Evolutionary conservation across 2,797 vertebrate genomes (phyloP).

Genomic region (Tadarida brasiliensis): DNA sequence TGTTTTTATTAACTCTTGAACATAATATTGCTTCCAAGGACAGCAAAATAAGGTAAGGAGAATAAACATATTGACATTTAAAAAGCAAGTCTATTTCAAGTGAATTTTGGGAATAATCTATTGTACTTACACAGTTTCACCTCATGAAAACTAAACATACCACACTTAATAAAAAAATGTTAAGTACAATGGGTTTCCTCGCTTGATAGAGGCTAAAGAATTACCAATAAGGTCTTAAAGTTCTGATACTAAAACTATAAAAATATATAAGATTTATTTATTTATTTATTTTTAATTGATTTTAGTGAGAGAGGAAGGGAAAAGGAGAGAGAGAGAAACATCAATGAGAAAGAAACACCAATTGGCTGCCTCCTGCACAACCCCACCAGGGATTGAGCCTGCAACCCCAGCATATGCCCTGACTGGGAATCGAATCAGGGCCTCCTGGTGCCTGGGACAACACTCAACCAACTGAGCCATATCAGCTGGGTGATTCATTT

Average conservation of each 20-base stretch:
- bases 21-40: slow-evolving; percentile 45
- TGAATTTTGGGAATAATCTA: slow-evolving; percentile 53
- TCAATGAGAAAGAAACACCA: too few species aligned
- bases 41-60: slow-evolving; percentile 10
- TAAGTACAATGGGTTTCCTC: not conserved
- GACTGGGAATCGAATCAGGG: too few species aligned
- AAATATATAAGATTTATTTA: too few species aligned
- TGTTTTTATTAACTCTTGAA: slow-evolving; percentile 42
- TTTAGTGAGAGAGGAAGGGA: too few species aligned
- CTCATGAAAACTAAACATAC: slow-evolving; percentile 23
- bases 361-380: too few species aligned
- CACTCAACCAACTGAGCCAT: too few species aligned
- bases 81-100: slow-evolving; percentile 48
- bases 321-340: too few species aligned
- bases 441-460: too few species aligned
- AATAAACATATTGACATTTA: slow-evolving; percentile 42
- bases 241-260: not conserved
- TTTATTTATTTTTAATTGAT: too few species aligned
- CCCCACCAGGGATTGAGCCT: too few species aligned
- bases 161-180: not conserved
- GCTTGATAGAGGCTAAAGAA: slow-evolving; percentile 1
- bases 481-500: not conserved
- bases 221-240: not conserved
- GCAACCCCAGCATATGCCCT: too few species aligned
- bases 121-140: slow-evolving; percentile 39